Conservation (phyloP, 2,888 invertebrate species). For the Pherbina coryleti region DNA sequence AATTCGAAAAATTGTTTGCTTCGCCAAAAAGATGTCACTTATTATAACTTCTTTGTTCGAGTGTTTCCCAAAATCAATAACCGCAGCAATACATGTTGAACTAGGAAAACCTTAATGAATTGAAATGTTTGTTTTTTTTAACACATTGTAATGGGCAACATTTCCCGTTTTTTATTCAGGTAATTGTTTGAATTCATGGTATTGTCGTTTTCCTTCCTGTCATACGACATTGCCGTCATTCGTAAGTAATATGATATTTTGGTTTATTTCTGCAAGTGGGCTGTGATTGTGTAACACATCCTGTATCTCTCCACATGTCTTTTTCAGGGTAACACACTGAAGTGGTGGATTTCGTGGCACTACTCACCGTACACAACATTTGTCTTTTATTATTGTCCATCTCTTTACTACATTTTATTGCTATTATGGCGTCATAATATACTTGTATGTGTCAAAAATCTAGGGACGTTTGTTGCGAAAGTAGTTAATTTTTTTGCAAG, state of each 20-base stretch:
- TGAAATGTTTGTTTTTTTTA: background rate
- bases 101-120: background rate
- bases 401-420: too few relatives aligned
- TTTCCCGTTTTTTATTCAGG: background rate
- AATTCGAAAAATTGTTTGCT: background rate
- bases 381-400: too few relatives aligned
- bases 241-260: background rate
- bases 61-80: background rate
- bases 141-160: background rate
- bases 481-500: too few relatives aligned
- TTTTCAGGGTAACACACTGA: too few relatives aligned
- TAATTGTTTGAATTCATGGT: background rate
- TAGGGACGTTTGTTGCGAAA: too few relatives aligned
- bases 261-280: background rate
- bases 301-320: background rate
- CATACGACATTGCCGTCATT: too few relatives aligned
- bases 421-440: too few relatives aligned
- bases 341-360: too few relatives aligned
- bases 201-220: too few relatives aligned
- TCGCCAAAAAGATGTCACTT: too few relatives aligned
- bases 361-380: too few relatives aligned
- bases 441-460: too few relatives aligned
- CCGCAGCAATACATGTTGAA: background rate
- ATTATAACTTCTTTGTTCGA: background rate
- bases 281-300: background rate